phyloP scores from a whole-genome alignment of 2,113 vertebrate species.

The Anarhynchus alexandrinus region DNA sequence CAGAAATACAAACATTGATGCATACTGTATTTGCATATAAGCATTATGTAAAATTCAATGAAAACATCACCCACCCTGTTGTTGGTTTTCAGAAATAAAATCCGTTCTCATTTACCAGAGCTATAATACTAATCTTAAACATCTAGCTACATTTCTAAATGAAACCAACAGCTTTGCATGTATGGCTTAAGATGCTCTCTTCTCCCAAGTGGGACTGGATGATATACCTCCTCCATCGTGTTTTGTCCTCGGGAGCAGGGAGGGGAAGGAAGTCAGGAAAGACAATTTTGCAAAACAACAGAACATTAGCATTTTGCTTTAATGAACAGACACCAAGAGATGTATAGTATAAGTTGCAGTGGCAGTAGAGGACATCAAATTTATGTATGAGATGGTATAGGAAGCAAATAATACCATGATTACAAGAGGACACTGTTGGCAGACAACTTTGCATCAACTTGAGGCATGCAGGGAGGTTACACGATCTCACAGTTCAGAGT shows the following conservation, averaged over 20 bases:
- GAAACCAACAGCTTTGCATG: not conserved
- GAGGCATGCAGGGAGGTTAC: not conserved
- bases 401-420: not conserved
- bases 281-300: not conserved
- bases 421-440: not conserved
- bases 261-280: not conserved
- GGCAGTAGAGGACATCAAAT: not conserved
- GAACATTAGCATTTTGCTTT: not conserved
- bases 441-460: not conserved
- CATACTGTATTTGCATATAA: not conserved
- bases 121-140: not conserved
- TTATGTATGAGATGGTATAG: not conserved
- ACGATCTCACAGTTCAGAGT: not conserved
- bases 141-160: not conserved
- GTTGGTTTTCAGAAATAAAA: not conserved
- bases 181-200: not conserved
- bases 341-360: not conserved
- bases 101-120: not conserved
- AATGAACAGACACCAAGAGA: not conserved
- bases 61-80: not conserved
- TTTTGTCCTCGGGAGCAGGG: not conserved
- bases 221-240: not conserved
- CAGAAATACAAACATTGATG: not conserved
- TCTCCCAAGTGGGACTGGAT: not conserved
- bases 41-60: not conserved